Percentiles rank a stretch among this genome's conserved stretches.
phyloP scores from a whole-genome alignment of 2,888 invertebrate genomes.

The Amiota mariae region DNA sequence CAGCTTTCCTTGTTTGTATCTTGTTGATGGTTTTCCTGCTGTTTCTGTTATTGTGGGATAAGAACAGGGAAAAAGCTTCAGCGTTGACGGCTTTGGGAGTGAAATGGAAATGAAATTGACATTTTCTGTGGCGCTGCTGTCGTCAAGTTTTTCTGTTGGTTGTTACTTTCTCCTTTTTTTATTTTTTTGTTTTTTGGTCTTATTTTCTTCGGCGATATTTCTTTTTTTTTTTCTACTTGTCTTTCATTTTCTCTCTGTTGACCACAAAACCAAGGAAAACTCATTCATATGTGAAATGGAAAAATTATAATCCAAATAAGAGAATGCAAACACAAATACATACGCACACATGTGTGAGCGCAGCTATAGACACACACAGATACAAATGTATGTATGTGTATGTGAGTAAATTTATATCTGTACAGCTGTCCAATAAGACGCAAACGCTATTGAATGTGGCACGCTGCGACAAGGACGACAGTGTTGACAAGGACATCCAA shows the following conservation, averaged over 20 bases:
- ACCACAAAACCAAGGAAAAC: conserved; percentile 51
- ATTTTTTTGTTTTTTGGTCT: background rate
- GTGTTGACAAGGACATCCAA: background rate
- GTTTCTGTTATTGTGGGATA: too few species aligned
- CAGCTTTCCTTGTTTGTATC: too few species aligned
- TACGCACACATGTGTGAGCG: conserved; percentile 25
- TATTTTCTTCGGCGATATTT: conserved; percentile 24
- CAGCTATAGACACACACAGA: background rate
- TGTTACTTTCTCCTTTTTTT: conserved; percentile 25
- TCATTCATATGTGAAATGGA: conserved; percentile 71
- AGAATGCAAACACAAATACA: conserved; percentile 54
- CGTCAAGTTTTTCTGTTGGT: conserved; percentile 26
- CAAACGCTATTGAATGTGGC: conserved; percentile 10
- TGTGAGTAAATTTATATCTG: background rate
- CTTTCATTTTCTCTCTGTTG: conserved; percentile 35
- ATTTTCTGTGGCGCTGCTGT: conserved; percentile 22
- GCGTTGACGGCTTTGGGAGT: background rate
- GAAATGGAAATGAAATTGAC: conserved; percentile 20
- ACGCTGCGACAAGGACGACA: background rate
- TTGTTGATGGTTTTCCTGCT: too few species aligned
- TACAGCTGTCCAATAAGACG: conserved; percentile 20
- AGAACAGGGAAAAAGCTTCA: background rate
- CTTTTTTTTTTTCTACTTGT: conserved; percentile 44
- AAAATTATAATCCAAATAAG: conserved; percentile 70
- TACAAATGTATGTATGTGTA: background rate